Evolutionary conservation across 1,140 invertebrate species (phyloP), one percentile per base, ranked within the genome.

Genomic region (Drosophila ohnishii): DNA sequence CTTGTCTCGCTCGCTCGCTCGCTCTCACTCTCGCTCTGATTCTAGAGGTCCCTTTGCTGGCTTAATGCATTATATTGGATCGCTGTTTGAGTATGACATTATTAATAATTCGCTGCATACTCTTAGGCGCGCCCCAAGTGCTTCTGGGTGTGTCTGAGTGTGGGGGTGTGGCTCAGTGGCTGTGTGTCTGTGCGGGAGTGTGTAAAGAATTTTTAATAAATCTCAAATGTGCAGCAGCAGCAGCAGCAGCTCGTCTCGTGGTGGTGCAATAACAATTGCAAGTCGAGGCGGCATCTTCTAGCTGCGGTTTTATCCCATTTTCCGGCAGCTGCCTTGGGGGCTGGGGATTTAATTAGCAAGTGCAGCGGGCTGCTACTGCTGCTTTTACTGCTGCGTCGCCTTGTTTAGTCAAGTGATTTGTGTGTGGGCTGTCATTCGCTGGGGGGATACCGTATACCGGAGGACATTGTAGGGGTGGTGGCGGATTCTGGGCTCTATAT

Each of bases 191-290:
- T 67, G 59, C 72, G 57, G 53, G 65, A 60, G 63, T 84, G 70
- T 75, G 70, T 80, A 90, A 90, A 86, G 86, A 90, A 90, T 90
- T 90, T 90, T 90, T 90, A 90, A 90, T 90, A 90, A 90, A 87
- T 90, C 87, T 90, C 87, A 90, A 90, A 90, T 90, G 87, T 90
- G 87, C 87, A 88, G 78, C 84, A 71, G 58, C 25, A 50, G 45
- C 48, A 50, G 48, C 48, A 16, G 48, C 32, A 8, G 32, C 51
- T 37, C 51, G 34, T 55, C 51, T 61, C 67, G 28, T 50, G 69
- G 69, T 72, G 69, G 66, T 59, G 55, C 72, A 80, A 79, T 74
- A 69, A 63, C 79, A 78, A 84, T 76, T 84, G 81, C 80, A 83
- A 83, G 76, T 84, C 67, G 62, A 59, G 72, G 66, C 80, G 75